Conservation (phyloP, 2,888 invertebrate species). For the Zeuzera pyrina region DNA sequence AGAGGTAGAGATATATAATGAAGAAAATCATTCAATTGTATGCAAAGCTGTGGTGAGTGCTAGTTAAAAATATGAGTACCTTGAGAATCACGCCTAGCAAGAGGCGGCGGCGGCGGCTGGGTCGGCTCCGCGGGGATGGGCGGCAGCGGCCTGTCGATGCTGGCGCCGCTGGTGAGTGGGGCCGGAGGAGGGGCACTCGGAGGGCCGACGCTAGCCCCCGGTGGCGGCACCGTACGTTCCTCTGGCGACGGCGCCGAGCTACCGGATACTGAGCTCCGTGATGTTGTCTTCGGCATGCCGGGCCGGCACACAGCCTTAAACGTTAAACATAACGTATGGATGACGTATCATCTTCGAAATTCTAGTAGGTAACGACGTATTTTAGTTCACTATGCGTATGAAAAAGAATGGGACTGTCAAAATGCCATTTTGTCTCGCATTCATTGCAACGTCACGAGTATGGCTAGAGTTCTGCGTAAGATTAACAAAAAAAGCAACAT, state of each 20-base stretch:
- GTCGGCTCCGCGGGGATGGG: constrained; percentile 74
- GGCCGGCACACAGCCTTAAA: constrained; percentile 61
- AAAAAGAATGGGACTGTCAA: too few relatives aligned
- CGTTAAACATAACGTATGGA: constrained; percentile 1
- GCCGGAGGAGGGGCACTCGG: constrained; percentile 55
- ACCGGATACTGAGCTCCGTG: constrained; percentile 62
- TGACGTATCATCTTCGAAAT: background rate
- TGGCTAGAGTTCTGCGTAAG: too few relatives aligned
- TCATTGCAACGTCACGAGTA: too few relatives aligned
- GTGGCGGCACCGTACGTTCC: constrained; percentile 36
- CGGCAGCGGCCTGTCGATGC: constrained; percentile 73
- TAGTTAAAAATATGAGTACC: too few relatives aligned
- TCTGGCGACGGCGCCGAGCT: constrained; percentile 66
- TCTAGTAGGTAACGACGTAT: background rate
- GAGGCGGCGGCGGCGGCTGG: constrained; percentile 62
- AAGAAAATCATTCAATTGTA: too few relatives aligned
- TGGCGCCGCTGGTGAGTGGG: constrained; percentile 47
- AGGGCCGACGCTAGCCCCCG: constrained; percentile 37
- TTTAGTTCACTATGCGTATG: background rate
- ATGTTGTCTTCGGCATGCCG: constrained; percentile 53
- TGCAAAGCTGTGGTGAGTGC: too few relatives aligned
- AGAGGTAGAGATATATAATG: too few relatives aligned
- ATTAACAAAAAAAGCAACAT: too few relatives aligned
- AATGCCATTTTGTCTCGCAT: too few relatives aligned
- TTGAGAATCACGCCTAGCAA: constrained; percentile 79